Evolutionary conservation across 1,140 invertebrate genomes (phyloP), one percentile per base, ranked within the genome.

Genomic region (Drosophila littoralis): DNA sequence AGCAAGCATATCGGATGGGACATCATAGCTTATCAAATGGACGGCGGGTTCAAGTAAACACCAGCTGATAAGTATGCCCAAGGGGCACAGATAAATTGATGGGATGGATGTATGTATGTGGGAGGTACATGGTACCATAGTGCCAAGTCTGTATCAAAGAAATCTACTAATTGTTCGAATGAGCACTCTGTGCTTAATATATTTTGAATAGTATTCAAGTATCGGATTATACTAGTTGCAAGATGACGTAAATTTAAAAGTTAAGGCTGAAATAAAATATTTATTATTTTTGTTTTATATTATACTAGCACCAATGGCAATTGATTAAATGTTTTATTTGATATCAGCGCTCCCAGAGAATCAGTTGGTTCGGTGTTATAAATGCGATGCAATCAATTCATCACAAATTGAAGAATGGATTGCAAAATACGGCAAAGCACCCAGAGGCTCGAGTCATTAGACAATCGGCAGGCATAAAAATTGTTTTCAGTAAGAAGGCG

Each of bases 171-270:
- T 40, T 40, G 35, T 28, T 28, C 22, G 4, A 28, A 28, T 28
- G 22, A 28, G 4, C 22, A 28, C 22, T 28, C 22, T 28, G 22
- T 28, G 22, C 22, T 28, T 28, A 28, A 28, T 5, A 28, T 28
- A 28, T 28, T 28, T 28, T 28, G 22, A 28, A 3, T 28, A 28
- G 0, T 28, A 22, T 28, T 28, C 22, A 28, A 28, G 5, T 5
- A 28, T 28, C 22, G 22, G 22, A 28, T 28, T 28, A 5, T 5
- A 28, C 22, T 28, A 28, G 22, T 28, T 28, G 12, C 8, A 64
- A 6, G 7, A 55, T 55, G 59, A 55, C 50, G 22, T 17, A 40
- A 64, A 70, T 55, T 70, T 64, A 40, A 40, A 38, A 70, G 50
- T 63, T 40, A 63, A 55, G 8, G 7, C 9, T 15, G 6, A 58